Percentiles rank a stretch among this genome's conserved stretches.
These are phyloP conservation scores for Sitodiplosis mosellana DNA, from an alignment of 1,140 invertebrate species.

Conservation along the genomic window DNA sequence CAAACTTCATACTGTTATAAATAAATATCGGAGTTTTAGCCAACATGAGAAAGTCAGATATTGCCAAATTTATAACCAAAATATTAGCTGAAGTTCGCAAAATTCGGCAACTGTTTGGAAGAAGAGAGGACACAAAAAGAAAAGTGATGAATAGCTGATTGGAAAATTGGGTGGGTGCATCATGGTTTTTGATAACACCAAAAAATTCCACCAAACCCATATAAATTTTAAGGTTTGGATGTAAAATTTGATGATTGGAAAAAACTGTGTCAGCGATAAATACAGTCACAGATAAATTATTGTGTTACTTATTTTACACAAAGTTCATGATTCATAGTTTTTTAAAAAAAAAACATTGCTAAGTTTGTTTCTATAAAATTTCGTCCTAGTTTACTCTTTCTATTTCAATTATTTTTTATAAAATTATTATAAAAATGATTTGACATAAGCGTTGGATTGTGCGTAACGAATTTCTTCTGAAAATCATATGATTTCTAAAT, in stretches of 20 bases:
- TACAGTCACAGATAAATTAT: neutral
- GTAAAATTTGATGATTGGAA: neutral
- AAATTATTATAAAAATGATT: too few species aligned
- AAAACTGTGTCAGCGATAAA: neutral
- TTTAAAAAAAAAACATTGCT: too few species aligned
- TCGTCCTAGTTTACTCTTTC: too few species aligned
- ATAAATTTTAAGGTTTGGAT: neutral
- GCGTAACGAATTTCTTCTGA: too few species aligned
- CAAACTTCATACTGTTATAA: constrained; percentile 46
- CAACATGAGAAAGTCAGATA: constrained; percentile 54
- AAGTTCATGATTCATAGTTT: too few species aligned
- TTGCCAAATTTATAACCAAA: constrained; percentile 53
- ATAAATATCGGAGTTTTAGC: constrained; percentile 49
- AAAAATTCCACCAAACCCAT: neutral
- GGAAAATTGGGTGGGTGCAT: too few species aligned
- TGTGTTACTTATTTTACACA: too few species aligned
- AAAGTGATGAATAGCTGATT: constrained; percentile 3
- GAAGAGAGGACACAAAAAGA: neutral
- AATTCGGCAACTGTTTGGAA: constrained; percentile 37
- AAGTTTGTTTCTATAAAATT: too few species aligned
- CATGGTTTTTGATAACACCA: too few species aligned
- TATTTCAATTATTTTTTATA: too few species aligned
- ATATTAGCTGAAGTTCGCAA: constrained; percentile 57
- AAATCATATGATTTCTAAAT: too few species aligned
- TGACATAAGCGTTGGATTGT: too few species aligned